These are phyloP conservation scores for Platynereis dumerilii DNA, from an alignment of 2,888 invertebrate species.

Conservation along the genomic window DNA sequence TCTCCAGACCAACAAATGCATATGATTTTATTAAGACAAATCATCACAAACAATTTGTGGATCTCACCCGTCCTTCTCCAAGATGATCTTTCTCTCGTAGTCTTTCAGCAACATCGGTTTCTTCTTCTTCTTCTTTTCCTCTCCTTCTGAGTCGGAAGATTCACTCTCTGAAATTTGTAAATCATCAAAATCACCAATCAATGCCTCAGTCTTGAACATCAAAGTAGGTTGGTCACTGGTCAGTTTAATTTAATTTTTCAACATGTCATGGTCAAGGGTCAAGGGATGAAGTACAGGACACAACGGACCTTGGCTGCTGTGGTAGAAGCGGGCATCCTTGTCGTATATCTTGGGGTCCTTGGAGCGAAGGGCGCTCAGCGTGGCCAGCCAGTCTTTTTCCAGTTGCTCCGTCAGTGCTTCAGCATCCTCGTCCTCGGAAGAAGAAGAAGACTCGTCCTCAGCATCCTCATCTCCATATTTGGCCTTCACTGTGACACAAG, in stretches of 20 bases:
- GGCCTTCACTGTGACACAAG: conserved; percentile 72
- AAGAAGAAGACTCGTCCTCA: conserved; percentile 62
- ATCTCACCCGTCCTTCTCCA: conserved; percentile 73
- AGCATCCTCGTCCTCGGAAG: conserved; percentile 56
- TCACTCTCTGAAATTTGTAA: conserved; percentile 1
- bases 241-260: no score
- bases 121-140: conserved; percentile 59
- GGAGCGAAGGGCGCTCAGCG: conserved; percentile 82
- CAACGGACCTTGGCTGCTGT: conserved; percentile 68
- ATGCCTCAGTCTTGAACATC: background rate
- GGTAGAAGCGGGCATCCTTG: conserved; percentile 65
- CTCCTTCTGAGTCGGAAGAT: background rate
- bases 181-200: no score
- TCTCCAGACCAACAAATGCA: background rate
- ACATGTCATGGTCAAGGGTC: no score
- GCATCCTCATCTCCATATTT: conserved; percentile 74
- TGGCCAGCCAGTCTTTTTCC: conserved; percentile 87
- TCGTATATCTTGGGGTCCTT: conserved; percentile 91
- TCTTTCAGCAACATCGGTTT: conserved; percentile 73
- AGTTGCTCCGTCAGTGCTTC: conserved; percentile 71
- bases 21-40: no score
- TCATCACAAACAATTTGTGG: no score
- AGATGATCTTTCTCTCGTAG: conserved; percentile 78
- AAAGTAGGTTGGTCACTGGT: no score
- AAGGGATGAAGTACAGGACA: no score